phyloP scores from a whole-genome alignment of 1,140 invertebrate genomes.

The Trachelipus rathkii region DNA sequence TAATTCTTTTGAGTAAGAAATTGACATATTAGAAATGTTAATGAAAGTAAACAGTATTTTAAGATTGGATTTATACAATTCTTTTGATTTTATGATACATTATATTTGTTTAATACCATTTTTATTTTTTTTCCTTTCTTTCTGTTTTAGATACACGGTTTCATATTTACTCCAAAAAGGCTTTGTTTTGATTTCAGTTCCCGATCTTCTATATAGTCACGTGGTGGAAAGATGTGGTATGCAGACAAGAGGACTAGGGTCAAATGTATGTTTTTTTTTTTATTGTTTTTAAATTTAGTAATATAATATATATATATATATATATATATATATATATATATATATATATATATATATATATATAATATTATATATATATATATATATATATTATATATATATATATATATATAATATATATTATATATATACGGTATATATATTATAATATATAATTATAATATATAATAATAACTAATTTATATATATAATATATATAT shows the following conservation, averaged over 20 bases:
- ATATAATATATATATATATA: background rate
- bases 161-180: background rate
- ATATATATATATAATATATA: background rate
- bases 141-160: background rate
- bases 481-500: conserved; percentile 15
- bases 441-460: no score
- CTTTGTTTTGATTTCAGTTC: background rate
- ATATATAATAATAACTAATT: background rate
- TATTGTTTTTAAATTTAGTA: background rate
- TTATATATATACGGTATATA: no score
- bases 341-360: conserved; percentile 10
- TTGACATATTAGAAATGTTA: no score
- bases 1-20: no score
- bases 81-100: no score
- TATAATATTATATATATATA: conserved; percentile 15
- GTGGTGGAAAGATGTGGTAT: background rate
- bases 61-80: no score
- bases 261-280: background rate
- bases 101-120: no score
- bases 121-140: background rate
- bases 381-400: conserved; percentile 15
- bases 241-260: background rate
- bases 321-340: no score
- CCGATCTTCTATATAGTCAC: background rate
- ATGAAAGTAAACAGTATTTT: no score